phyloP scores from a whole-genome alignment of 2,888 invertebrate species.

The Scrobipalpa costella region DNA sequence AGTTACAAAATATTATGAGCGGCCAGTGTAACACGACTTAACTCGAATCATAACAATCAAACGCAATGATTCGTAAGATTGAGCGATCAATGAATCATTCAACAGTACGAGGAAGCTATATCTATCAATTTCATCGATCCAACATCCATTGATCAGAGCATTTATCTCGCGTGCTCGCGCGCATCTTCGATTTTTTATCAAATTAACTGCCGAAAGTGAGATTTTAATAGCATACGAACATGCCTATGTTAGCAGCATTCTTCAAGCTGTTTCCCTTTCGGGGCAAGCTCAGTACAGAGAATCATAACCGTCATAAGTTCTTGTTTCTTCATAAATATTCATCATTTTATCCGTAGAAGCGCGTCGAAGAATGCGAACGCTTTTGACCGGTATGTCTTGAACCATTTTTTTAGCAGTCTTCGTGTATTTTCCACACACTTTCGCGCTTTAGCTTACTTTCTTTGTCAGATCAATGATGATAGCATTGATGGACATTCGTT shows the following conservation, averaged over 20 bases:
- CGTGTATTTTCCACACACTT: slow-evolving; percentile 1
- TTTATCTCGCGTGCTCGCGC: slow-evolving; percentile 12
- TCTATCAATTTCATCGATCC: slow-evolving; percentile 19
- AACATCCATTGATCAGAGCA: slow-evolving; percentile 18
- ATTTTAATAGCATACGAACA: slow-evolving; percentile 3
- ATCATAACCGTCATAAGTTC: neutral
- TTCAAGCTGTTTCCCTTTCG: slow-evolving; percentile 7
- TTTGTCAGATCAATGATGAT: slow-evolving; percentile 2
- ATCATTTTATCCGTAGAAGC: neutral
- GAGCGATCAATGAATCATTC: slow-evolving; percentile 45
- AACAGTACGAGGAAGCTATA: slow-evolving; percentile 38
- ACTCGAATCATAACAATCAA: slow-evolving; percentile 22
- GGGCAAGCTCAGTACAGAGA: neutral
- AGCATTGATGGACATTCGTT: neutral
- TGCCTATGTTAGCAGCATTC: neutral
- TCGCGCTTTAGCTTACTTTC: slow-evolving; percentile 8
- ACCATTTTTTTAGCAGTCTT: neutral
- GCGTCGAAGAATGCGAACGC: slow-evolving; percentile 6
- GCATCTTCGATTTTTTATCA: slow-evolving; percentile 6
- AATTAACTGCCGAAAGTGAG: slow-evolving; percentile 20
- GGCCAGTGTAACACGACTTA: slow-evolving; percentile 8
- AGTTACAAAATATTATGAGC: neutral
- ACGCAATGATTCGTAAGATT: slow-evolving; percentile 35
- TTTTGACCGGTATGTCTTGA: neutral
- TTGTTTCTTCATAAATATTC: slow-evolving; percentile 1